phyloP scores from a whole-genome alignment of 2,113 vertebrate species.

The Rhea americana region DNA sequence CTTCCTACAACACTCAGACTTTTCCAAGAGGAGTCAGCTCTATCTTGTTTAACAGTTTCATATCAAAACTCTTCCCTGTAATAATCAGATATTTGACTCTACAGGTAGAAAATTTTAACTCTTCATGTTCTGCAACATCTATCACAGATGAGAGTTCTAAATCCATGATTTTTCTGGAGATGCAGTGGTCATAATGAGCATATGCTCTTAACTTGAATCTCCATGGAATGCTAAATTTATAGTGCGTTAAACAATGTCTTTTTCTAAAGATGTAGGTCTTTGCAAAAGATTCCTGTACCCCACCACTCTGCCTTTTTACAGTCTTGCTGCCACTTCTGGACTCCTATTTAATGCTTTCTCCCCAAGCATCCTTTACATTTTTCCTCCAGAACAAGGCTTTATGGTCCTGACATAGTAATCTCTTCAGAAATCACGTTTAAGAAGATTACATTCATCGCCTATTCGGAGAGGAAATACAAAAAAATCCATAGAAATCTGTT shows the following conservation, averaged over 20 bases:
- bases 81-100: not conserved
- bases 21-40: not conserved
- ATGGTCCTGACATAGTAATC: not conserved
- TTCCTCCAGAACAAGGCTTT: not conserved
- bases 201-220: not conserved
- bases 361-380: not conserved
- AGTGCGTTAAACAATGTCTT: not conserved
- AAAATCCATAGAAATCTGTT: not conserved
- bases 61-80: not conserved
- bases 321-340: not conserved
- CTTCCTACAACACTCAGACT: not conserved
- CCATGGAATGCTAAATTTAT: not conserved
- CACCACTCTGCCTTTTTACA: not conserved
- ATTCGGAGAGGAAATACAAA: not conserved
- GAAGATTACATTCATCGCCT: not conserved
- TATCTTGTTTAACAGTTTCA: not conserved
- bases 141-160: not conserved
- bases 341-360: not conserved
- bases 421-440: not conserved
- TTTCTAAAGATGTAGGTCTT: not conserved
- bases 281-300: not conserved
- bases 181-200: rapidly evolving
- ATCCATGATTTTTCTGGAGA: not conserved
- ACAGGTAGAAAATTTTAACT: not conserved
- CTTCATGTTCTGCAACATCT: not conserved